Evolutionary conservation across 2,888 invertebrate genomes (phyloP).

Genomic region (Nematopogon swammerdamellus): DNA sequence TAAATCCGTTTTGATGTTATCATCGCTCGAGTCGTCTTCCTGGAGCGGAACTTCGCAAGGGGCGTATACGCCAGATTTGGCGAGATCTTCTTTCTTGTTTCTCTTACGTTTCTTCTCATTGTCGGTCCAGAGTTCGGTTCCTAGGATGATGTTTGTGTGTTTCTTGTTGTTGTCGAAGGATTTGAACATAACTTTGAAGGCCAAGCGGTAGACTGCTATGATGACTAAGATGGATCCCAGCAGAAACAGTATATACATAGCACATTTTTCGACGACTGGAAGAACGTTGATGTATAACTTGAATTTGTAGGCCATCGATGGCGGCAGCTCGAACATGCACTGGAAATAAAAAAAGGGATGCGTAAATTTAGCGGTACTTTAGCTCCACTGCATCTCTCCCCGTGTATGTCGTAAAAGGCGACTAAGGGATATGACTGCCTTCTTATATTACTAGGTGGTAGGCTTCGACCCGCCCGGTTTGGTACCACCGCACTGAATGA

Average conservation of each 20-base stretch:
- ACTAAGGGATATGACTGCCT: no score
- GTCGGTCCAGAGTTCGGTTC: constrained; percentile 22
- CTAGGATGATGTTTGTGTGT: constrained; percentile 20
- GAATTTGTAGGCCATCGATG: constrained; percentile 60
- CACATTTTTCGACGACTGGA: constrained; percentile 57
- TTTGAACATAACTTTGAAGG: constrained; percentile 45
- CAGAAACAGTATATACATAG: constrained; percentile 53
- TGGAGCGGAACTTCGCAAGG: constrained; percentile 39
- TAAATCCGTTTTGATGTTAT: constrained; percentile 12
- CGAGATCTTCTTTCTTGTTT: constrained; percentile 14
- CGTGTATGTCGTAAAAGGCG: no score
- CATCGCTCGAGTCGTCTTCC: constrained; percentile 25
- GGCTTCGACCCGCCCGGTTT: no score
- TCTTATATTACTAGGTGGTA: no score
- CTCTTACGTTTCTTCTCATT: constrained; percentile 14
- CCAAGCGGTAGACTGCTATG: constrained; percentile 40
- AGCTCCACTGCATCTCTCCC: no score
- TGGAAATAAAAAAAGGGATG: constrained; percentile 41
- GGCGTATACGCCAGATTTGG: constrained; percentile 22
- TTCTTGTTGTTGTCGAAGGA: constrained; percentile 19
- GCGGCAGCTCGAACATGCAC: constrained; percentile 69
- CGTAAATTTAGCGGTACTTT: not conserved
- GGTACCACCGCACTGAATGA: no score
- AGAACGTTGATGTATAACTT: constrained; percentile 69
- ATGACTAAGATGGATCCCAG: constrained; percentile 50